These are phyloP conservation scores for Drosophila ustulata DNA, from an alignment of 2,888 invertebrate genomes.

Conservation along the genomic window DNA sequence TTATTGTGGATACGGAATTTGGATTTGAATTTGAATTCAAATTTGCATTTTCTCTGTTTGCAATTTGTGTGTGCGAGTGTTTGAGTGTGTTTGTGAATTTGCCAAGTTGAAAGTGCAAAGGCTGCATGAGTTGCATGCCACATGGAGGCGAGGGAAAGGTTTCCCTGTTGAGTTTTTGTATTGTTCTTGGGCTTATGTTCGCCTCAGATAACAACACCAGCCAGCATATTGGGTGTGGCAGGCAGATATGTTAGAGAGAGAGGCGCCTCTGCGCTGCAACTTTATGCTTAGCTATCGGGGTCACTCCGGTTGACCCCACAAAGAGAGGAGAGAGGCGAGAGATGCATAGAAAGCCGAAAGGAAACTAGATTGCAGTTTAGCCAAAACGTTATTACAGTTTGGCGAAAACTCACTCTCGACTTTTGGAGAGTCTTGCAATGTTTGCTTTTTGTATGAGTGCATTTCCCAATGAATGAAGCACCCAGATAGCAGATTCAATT, in stretches of 20 bases:
- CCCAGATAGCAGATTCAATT: constrained; percentile 10
- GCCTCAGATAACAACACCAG: constrained; percentile 27
- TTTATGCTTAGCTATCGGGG: constrained; percentile 22
- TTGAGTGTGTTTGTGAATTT: constrained; percentile 30
- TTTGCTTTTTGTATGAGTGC: constrained; percentile 6
- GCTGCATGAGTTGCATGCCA: constrained; percentile 19
- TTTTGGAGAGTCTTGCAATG: constrained; percentile 7
- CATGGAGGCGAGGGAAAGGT: not conserved
- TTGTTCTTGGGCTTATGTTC: constrained; percentile 28
- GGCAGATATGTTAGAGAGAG: not conserved
- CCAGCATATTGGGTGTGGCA: constrained; percentile 2
- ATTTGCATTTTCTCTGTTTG: constrained; percentile 37
- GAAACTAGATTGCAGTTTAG: constrained; percentile 27
- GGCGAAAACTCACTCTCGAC: not conserved
- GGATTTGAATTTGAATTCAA: constrained; percentile 23
- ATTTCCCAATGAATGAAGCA: not conserved
- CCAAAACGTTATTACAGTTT: constrained; percentile 12
- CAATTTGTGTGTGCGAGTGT: constrained; percentile 27
- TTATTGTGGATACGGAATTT: constrained; percentile 28
- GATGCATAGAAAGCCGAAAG: constrained; percentile 5
- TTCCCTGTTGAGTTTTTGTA: constrained; percentile 18
- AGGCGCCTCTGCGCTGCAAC: constrained; percentile 7
- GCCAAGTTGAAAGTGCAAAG: constrained; percentile 35
- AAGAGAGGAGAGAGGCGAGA: not conserved
- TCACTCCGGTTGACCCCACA: constrained; percentile 22